Conservation (phyloP, 2,113 vertebrate species). For the Amphiprion ocellaris region DNA sequence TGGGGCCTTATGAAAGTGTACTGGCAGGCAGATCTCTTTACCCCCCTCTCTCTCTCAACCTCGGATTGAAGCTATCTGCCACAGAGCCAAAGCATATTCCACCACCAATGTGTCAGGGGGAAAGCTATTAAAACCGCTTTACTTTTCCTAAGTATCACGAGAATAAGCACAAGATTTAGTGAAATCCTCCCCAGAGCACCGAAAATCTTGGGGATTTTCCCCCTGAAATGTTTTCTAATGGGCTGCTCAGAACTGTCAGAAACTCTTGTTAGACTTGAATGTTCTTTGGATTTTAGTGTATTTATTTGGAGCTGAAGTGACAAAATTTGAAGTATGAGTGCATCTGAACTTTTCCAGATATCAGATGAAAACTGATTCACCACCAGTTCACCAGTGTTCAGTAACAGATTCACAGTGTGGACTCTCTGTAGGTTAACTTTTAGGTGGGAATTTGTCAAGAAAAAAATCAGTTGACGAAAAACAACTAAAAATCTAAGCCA, state of each 20-base stretch:
- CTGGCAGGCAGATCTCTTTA: slow-evolving; percentile 52
- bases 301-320: slow-evolving; percentile 73
- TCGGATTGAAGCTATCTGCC: slow-evolving; percentile 76
- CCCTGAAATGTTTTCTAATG: slow-evolving; percentile 74
- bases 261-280: slow-evolving; percentile 62
- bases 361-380: slow-evolving; percentile 24
- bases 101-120: slow-evolving; percentile 78
- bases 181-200: slow-evolving; percentile 76
- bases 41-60: slow-evolving; percentile 29
- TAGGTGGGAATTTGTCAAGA: neutral
- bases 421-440: neutral
- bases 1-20: slow-evolving; percentile 62
- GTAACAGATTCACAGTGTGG: neutral
- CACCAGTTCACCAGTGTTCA: neutral
- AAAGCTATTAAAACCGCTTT: slow-evolving; percentile 84
- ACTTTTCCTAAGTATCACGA: slow-evolving; percentile 82
- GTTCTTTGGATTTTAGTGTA: slow-evolving; percentile 54
- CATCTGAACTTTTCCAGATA: slow-evolving; percentile 53
- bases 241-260: slow-evolving; percentile 75
- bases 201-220: slow-evolving; percentile 78
- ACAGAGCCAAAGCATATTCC: slow-evolving; percentile 74
- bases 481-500: too few relatives aligned
- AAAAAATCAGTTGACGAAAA: too few relatives aligned
- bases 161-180: slow-evolving; percentile 84
- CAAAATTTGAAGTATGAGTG: slow-evolving; percentile 52